These are phyloP conservation scores for Quadriops clusia DNA, from an alignment of 2,888 invertebrate species.

Conservation along the genomic window DNA sequence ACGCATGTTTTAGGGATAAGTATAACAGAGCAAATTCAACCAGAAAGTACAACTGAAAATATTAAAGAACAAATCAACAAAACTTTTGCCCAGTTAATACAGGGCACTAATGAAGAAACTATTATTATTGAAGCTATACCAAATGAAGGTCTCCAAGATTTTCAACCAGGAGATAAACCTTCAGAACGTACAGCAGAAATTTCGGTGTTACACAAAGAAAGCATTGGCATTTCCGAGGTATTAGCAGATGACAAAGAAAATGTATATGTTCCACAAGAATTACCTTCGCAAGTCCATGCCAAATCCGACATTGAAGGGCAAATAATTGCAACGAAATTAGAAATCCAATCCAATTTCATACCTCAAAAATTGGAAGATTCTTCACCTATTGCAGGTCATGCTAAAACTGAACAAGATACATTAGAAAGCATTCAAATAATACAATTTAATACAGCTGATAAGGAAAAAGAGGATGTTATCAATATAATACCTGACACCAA, in stretches of 20 bases:
- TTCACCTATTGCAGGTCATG: slow-evolving; percentile 36
- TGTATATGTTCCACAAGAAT: slow-evolving; percentile 31
- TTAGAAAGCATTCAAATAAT: slow-evolving; percentile 44
- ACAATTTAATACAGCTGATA: slow-evolving; percentile 40
- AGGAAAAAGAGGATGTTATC: slow-evolving; percentile 33
- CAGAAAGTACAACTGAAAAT: slow-evolving; percentile 33
- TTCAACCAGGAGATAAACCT: slow-evolving; percentile 31
- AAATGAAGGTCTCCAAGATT: slow-evolving; percentile 43
- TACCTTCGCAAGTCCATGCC: slow-evolving; percentile 35
- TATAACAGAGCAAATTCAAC: slow-evolving; percentile 36
- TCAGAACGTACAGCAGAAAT: slow-evolving; percentile 11
- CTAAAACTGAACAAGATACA: slow-evolving; percentile 37
- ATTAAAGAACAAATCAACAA: no score
- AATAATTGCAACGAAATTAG: slow-evolving; percentile 38
- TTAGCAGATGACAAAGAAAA: slow-evolving; percentile 40
- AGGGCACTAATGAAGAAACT: slow-evolving; percentile 34
- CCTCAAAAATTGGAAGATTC: slow-evolving; percentile 24
- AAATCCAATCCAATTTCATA: slow-evolving; percentile 37
- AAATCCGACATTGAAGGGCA: slow-evolving; percentile 37
- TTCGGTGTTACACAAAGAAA: slow-evolving; percentile 21
- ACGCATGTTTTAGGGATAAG: slow-evolving; percentile 42
- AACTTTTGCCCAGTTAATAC: slow-evolving; percentile 35
- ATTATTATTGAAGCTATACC: slow-evolving; percentile 38
- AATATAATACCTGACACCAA: slow-evolving; percentile 29
- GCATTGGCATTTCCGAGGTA: slow-evolving; percentile 40